Evolutionary conservation across 2,113 vertebrate species (phyloP).

Genomic region (Heteronetta atricapilla): DNA sequence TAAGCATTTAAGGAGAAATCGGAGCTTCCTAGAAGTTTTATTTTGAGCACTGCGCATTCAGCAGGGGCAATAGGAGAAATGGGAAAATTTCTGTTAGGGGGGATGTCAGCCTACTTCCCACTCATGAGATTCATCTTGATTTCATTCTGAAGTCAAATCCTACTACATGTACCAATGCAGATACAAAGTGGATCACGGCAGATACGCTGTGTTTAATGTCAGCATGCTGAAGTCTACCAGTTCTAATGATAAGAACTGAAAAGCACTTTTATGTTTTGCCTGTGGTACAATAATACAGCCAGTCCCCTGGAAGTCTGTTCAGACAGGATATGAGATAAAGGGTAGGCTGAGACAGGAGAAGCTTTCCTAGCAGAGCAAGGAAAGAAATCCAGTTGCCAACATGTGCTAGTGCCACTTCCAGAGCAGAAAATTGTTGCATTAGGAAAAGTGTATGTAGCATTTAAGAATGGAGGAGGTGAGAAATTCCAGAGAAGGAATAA

Average conservation of each 20-base stretch:
- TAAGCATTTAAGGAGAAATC: neutral
- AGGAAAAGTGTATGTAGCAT: neutral
- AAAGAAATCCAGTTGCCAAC: neutral
- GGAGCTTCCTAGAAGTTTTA: neutral
- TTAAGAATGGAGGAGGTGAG: neutral
- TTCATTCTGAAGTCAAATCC: neutral
- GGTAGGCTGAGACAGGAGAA: neutral
- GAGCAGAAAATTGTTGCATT: neutral
- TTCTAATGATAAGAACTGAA: neutral
- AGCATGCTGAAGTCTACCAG: rapidly evolving
- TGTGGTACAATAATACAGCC: neutral
- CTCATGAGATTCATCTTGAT: neutral
- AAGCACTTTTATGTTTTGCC: neutral
- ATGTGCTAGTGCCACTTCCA: neutral
- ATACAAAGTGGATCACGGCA: neutral
- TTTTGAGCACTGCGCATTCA: neutral
- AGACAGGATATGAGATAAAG: neutral
- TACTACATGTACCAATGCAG: rapidly evolving
- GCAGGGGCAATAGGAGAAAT: neutral
- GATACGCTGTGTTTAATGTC: neutral
- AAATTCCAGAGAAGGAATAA: neutral
- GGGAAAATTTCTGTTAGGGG: neutral
- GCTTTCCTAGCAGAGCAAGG: neutral
- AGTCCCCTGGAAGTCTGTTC: neutral
- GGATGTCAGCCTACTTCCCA: neutral